phyloP scores from a whole-genome alignment of 1,140 invertebrate genomes.

The Venustaconcha ellipsiformis region DNA sequence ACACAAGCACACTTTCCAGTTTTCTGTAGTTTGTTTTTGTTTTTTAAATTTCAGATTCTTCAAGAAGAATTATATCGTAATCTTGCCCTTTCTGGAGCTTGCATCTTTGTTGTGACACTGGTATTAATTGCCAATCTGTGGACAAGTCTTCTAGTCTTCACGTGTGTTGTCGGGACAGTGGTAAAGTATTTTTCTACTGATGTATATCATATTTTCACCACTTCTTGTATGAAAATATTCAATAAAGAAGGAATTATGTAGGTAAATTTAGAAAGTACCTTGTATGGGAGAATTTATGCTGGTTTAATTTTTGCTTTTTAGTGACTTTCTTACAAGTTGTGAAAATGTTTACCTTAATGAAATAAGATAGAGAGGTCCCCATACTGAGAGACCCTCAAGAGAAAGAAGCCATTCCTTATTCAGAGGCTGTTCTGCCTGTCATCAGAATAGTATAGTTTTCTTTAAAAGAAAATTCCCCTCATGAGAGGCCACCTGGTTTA shows the following conservation, averaged over 20 bases:
- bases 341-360: not conserved
- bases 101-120: slow-evolving; percentile 84
- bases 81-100: slow-evolving; percentile 81
- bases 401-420: too few relatives aligned
- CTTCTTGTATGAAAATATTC: not conserved
- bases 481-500: too few relatives aligned
- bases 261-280: not conserved
- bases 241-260: not conserved
- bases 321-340: not conserved
- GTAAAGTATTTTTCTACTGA: slow-evolving; percentile 46
- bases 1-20: too few relatives aligned
- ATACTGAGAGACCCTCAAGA: too few relatives aligned
- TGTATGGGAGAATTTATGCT: not conserved
- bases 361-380: too few relatives aligned
- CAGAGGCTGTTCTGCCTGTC: too few relatives aligned
- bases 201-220: not conserved
- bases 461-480: too few relatives aligned
- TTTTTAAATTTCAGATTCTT: slow-evolving; percentile 67
- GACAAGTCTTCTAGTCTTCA: slow-evolving; percentile 83
- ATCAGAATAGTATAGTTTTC: too few relatives aligned
- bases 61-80: slow-evolving; percentile 80
- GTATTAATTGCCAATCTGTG: slow-evolving; percentile 84
- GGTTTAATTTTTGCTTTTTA: not conserved
- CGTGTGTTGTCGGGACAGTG: slow-evolving; percentile 82
- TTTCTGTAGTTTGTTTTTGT: too few relatives aligned